Conservation (phyloP, 2,888 invertebrate genomes). For the Diarsia brunnea region DNA sequence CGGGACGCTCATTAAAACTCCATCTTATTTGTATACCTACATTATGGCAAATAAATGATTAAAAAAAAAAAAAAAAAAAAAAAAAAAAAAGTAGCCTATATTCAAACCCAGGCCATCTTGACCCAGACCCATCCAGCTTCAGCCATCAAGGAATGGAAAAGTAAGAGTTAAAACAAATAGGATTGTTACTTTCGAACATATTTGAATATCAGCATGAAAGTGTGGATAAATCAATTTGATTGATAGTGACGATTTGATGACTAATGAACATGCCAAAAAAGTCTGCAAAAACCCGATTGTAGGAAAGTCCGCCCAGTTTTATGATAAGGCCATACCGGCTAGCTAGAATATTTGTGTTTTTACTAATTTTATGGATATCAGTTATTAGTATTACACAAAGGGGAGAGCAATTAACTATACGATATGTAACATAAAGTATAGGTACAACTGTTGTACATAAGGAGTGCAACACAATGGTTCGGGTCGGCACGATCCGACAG, state of each 20-base stretch:
- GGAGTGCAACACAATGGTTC: not conserved
- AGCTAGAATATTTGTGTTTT: constrained; percentile 26
- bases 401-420: too few relatives aligned
- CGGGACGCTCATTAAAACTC: too few relatives aligned
- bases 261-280: not conserved
- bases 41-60: too few relatives aligned
- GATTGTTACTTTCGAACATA: not conserved
- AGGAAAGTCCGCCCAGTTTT: constrained; percentile 42
- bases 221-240: not conserved
- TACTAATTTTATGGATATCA: constrained; percentile 40
- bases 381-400: not conserved
- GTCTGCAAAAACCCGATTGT: not conserved
- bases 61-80: too few relatives aligned
- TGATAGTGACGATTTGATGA: not conserved
- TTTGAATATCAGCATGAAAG: not conserved
- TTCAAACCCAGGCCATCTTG: too few relatives aligned
- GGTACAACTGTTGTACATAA: constrained; percentile 9
- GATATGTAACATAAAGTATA: not conserved
- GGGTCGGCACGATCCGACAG: not conserved
- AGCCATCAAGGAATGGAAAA: not conserved
- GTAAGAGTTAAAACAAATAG: not conserved
- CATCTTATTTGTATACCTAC: too few relatives aligned
- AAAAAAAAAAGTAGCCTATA: too few relatives aligned
- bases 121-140: too few relatives aligned
- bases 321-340: constrained; percentile 28